These are phyloP conservation scores for Rousettus leschenaultii DNA, from an alignment of 2,113 vertebrate species.

Conservation along the genomic window DNA sequence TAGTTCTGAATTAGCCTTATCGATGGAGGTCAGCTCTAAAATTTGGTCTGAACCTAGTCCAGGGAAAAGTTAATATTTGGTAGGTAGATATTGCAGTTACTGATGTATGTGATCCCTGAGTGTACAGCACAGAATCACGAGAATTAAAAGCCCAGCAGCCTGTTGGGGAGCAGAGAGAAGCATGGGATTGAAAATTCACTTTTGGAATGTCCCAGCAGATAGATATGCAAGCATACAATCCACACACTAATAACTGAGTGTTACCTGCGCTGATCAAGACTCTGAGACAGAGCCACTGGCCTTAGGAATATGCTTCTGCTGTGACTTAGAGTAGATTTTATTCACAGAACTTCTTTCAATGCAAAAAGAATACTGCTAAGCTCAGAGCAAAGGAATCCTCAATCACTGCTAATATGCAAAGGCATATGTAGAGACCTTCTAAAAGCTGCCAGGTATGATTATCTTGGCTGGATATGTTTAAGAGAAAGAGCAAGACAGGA, in stretches of 20 bases:
- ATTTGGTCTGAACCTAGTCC: neutral
- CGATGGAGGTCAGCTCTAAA: accelerated
- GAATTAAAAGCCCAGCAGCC: neutral
- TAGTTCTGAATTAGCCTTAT: neutral
- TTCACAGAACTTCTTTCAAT: neutral
- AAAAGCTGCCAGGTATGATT: neutral
- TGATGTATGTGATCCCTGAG: neutral
- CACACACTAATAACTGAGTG: neutral
- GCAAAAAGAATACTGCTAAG: neutral
- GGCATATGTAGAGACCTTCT: neutral
- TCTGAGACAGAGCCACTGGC: neutral
- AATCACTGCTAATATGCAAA: neutral
- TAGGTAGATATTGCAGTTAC: neutral
- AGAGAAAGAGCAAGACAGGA: neutral
- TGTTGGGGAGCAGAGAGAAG: neutral
- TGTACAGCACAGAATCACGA: neutral
- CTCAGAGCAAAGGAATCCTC: neutral
- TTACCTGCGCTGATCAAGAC: accelerated
- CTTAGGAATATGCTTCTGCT: neutral
- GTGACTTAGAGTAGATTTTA: neutral
- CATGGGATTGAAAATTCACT: neutral
- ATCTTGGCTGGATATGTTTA: neutral
- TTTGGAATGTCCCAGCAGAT: neutral
- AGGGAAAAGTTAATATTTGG: neutral
- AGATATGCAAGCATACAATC: neutral